Percentiles rank a stretch among this genome's conserved stretches.
Evolutionary conservation across 2,113 vertebrate species (phyloP).

Genomic region (Apteryx owenii): DNA sequence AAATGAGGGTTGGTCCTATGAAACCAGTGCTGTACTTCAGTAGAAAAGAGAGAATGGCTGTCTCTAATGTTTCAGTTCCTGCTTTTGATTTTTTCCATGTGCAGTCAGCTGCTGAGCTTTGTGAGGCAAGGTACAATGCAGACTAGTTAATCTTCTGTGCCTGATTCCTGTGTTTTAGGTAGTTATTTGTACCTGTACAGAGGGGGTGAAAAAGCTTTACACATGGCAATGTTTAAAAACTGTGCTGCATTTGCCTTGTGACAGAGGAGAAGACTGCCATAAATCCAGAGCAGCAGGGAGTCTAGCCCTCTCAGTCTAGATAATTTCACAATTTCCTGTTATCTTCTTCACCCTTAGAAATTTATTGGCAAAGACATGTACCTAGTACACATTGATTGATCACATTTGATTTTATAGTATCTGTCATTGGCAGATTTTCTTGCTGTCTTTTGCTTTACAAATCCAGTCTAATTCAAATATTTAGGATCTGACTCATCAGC

Average conservation of each 20-base stretch:
- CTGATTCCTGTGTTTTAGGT: not conserved
- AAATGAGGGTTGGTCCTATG: not conserved
- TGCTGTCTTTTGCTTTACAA: not conserved
- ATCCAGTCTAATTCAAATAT: not conserved
- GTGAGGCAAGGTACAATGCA: not conserved
- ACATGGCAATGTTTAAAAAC: not conserved
- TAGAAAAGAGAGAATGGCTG: not conserved
- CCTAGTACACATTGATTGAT: not conserved
- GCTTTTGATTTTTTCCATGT: not conserved
- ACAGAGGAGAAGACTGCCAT: not conserved
- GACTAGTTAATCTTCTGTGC: not conserved
- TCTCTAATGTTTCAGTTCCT: not conserved
- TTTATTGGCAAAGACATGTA: not conserved
- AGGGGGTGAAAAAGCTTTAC: not conserved
- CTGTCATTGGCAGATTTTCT: not conserved
- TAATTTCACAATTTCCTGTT: conserved; percentile 28
- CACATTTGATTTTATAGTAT: not conserved
- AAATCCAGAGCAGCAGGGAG: not conserved
- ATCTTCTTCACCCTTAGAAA: conserved; percentile 6
- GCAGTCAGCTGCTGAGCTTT: not conserved
- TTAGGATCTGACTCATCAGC: not conserved
- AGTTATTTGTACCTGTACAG: not conserved
- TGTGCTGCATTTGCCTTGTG: not conserved
- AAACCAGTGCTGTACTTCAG: not conserved
- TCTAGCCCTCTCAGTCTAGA: not conserved